A percentile compares a stretch with the other conserved stretches of the same genome.
These are phyloP conservation scores for Idaea dimidiata DNA, from an alignment of 2,888 invertebrate genomes.

Conservation along the genomic window DNA sequence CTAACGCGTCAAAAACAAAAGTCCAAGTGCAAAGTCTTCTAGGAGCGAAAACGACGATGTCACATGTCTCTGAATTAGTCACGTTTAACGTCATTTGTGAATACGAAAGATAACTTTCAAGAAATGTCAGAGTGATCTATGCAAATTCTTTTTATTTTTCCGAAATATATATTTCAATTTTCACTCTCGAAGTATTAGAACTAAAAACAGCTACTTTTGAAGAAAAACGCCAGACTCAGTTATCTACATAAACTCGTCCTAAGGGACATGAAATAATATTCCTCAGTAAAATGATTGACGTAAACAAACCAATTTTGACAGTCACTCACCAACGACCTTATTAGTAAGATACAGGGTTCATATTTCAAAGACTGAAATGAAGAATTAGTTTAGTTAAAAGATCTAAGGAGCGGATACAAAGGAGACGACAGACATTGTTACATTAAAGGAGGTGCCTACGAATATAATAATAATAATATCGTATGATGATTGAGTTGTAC, in stretches of 20 bases:
- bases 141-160: too few relatives aligned
- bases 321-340: neutral
- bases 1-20: too few relatives aligned
- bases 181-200: neutral
- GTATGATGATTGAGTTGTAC: neutral
- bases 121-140: too few relatives aligned
- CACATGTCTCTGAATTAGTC: too few relatives aligned
- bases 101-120: too few relatives aligned
- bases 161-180: too few relatives aligned
- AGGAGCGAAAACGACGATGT: too few relatives aligned
- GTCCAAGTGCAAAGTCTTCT: too few relatives aligned
- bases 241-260: neutral
- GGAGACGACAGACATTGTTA: slow-evolving; percentile 39
- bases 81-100: too few relatives aligned
- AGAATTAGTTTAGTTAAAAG: slow-evolving; percentile 32
- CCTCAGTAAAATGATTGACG: neutral
- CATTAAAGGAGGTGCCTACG: slow-evolving; percentile 45
- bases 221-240: neutral
- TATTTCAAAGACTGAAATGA: slow-evolving; percentile 11
- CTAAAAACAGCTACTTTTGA: neutral
- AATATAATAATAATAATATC: neutral
- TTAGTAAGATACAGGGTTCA: slow-evolving; percentile 9
- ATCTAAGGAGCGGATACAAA: slow-evolving; percentile 45
- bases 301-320: neutral
- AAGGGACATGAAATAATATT: neutral